Percentiles rank a stretch among this genome's conserved stretches.
Conservation (phyloP, 2,113 vertebrate genomes). For the Dicrurus megarhynchus region DNA sequence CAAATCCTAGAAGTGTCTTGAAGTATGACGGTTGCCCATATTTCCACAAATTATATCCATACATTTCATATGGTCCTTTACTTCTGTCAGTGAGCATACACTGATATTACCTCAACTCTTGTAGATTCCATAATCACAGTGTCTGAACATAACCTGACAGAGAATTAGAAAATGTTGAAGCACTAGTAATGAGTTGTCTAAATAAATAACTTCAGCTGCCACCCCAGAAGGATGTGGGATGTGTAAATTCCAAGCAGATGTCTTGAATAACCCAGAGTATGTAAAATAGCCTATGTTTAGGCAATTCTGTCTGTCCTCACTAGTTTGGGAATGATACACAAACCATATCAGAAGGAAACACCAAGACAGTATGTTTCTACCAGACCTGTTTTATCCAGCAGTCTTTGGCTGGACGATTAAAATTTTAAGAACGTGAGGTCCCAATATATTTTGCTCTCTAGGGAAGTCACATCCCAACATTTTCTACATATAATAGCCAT, state of each 20-base stretch:
- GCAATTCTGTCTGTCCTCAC: not conserved
- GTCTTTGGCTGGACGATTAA: not conserved
- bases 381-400: not conserved
- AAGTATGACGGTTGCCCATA: not conserved
- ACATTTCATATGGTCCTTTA: not conserved
- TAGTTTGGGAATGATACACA: not conserved
- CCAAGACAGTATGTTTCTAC: not conserved
- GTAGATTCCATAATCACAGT: not conserved
- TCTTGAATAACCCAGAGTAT: not conserved
- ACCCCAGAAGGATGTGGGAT: not conserved
- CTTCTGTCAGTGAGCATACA: not conserved
- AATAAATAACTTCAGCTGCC: slow-evolving; percentile 6
- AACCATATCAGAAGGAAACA: not conserved
- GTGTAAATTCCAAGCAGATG: slow-evolving; percentile 3
- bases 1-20: not conserved
- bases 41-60: not conserved
- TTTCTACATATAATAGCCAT: not conserved
- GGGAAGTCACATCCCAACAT: not conserved
- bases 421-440: not conserved
- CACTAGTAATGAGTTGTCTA: not conserved
- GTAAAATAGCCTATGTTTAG: not conserved
- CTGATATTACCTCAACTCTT: not conserved
- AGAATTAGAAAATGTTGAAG: not conserved
- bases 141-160: not conserved
- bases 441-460: not conserved